Evolutionary conservation across 2,113 vertebrate genomes (phyloP).

Genomic region (Terrapene triunguis): DNA sequence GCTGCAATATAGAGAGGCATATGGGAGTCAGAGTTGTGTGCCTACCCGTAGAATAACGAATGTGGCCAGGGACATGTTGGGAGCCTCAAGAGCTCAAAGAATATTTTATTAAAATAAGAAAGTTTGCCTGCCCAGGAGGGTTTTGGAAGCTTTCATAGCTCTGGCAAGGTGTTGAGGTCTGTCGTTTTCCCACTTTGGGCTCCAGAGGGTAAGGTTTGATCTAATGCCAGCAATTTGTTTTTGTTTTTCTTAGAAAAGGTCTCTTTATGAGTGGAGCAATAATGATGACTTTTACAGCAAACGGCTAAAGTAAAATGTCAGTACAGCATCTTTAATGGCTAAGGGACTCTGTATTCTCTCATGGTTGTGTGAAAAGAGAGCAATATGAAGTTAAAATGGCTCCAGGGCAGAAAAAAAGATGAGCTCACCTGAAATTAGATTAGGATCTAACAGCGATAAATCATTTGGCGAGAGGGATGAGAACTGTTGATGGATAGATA

Average conservation of each 20-base stretch:
- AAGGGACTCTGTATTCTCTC: slow-evolving; percentile 40
- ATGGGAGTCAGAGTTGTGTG: neutral
- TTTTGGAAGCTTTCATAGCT: slow-evolving; percentile 27
- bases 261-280: neutral
- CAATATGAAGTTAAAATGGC: slow-evolving; percentile 71
- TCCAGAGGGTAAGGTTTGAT: slow-evolving; percentile 50
- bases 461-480: slow-evolving; percentile 52
- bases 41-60: neutral
- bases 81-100: neutral
- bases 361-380: slow-evolving; percentile 41
- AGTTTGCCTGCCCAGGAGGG: neutral
- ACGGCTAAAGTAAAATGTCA: slow-evolving; percentile 60
- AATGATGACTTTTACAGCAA: slow-evolving; percentile 57
- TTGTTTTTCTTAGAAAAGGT: slow-evolving; percentile 59
- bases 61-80: neutral
- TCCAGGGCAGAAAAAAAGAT: slow-evolving; percentile 66
- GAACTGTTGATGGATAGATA: neutral
- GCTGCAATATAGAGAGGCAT: neutral
- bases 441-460: slow-evolving; percentile 61
- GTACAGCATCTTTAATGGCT: slow-evolving; percentile 27
- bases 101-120: neutral
- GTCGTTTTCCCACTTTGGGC: neutral
- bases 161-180: neutral
- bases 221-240: slow-evolving; percentile 54
- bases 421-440: slow-evolving; percentile 74